phyloP scores from a whole-genome alignment of 2,113 vertebrate species.

The Clarias gariepinus region DNA sequence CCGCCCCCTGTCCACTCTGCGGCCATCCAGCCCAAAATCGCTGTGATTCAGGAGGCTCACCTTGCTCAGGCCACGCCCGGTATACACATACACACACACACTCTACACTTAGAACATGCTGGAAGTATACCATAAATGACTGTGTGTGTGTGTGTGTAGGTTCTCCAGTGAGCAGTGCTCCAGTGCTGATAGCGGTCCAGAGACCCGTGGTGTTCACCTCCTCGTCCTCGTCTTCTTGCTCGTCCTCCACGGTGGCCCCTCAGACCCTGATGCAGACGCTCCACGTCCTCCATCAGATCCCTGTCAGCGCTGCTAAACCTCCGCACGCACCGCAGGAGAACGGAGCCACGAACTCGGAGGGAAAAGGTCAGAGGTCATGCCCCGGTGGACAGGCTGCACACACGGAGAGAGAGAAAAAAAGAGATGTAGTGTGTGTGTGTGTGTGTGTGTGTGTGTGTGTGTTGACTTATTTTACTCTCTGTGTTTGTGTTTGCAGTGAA shows the following conservation, averaged over 20 bases:
- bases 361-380: slow-evolving; percentile 78
- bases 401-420: too few species aligned
- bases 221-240: slow-evolving; percentile 80
- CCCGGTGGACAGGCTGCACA: neutral
- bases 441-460: neutral
- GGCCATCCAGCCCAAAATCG: slow-evolving; percentile 87
- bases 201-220: slow-evolving; percentile 88
- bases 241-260: slow-evolving; percentile 78
- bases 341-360: slow-evolving; percentile 88
- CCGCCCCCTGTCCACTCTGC: slow-evolving; percentile 64
- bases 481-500: slow-evolving; percentile 76
- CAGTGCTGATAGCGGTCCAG: slow-evolving; percentile 94
- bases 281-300: slow-evolving; percentile 95
- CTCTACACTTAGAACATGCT: neutral
- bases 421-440: neutral
- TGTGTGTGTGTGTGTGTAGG: slow-evolving; percentile 66
- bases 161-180: slow-evolving; percentile 85
- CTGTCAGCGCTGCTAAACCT: slow-evolving; percentile 74
- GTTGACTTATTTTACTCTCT: neutral
- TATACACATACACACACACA: slow-evolving; percentile 50
- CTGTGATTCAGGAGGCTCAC: slow-evolving; percentile 93
- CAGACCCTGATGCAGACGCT: slow-evolving; percentile 90
- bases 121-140: neutral
- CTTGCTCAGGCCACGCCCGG: slow-evolving; percentile 93
- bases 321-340: slow-evolving; percentile 87